phyloP scores from a whole-genome alignment of 2,888 invertebrate genomes.

The Yponomeuta sedellus region DNA sequence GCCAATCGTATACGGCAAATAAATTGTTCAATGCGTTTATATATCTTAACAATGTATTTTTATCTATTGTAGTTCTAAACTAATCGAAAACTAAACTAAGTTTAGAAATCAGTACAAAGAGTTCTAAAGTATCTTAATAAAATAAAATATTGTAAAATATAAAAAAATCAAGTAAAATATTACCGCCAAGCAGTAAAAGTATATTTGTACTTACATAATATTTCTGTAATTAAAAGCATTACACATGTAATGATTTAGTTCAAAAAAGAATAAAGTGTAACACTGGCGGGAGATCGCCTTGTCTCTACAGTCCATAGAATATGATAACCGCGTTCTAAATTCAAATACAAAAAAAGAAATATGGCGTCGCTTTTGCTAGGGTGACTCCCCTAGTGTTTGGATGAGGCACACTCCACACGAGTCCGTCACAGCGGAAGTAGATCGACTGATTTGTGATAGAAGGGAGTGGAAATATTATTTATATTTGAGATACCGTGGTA shows the following conservation, averaged over 20 bases:
- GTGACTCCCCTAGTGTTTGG: slow-evolving; percentile 45
- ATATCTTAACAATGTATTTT: too few species aligned
- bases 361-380: slow-evolving; percentile 55
- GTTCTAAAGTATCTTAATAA: too few species aligned
- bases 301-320: slow-evolving; percentile 5
- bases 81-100: too few species aligned
- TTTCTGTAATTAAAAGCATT: too few species aligned
- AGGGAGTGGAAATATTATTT: slow-evolving; percentile 46
- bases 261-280: neutral
- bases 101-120: too few species aligned
- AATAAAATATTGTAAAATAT: too few species aligned
- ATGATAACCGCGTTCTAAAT: slow-evolving; percentile 29
- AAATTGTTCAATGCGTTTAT: too few species aligned
- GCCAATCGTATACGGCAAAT: too few species aligned
- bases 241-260: too few species aligned
- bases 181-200: too few species aligned
- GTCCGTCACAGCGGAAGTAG: slow-evolving; percentile 54
- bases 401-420: slow-evolving; percentile 27
- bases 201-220: too few species aligned
- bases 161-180: neutral
- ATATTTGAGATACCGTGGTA: slow-evolving; percentile 52
- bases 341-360: slow-evolving; percentile 45
- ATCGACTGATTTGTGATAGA: slow-evolving; percentile 48
- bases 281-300: neutral
- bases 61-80: too few species aligned